phyloP scores from a whole-genome alignment of 64 coral and sea anemone species.

The Porites lutea region DNA sequence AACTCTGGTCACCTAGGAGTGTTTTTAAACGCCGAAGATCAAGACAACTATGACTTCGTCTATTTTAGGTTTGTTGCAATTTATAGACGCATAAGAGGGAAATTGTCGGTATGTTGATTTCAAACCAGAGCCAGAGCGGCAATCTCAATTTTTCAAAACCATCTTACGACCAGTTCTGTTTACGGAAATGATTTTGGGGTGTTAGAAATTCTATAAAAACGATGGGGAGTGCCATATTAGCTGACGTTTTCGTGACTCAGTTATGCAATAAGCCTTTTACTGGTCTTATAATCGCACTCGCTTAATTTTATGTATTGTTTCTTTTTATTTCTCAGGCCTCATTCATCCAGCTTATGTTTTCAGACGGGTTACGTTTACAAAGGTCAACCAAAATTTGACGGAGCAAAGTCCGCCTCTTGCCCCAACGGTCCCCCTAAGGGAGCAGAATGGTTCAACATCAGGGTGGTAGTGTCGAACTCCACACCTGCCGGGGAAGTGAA shows the following conservation, averaged over 20 bases:
- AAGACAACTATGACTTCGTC: constrained; percentile 2
- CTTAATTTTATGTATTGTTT: neutral
- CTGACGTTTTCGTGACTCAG: no score
- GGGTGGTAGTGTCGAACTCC: constrained; percentile 26
- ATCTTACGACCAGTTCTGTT: no score
- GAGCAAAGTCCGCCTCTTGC: constrained; percentile 6
- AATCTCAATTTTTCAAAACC: no score
- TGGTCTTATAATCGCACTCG: no score
- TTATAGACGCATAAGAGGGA: no score
- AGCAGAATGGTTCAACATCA: constrained; percentile 59
- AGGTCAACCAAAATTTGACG: constrained; percentile 54
- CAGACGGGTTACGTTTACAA: constrained; percentile 62
- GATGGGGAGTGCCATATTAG: no score
- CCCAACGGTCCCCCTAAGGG: constrained; percentile 59
- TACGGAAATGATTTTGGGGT: no score
- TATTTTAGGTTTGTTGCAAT: neutral
- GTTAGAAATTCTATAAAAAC: no score
- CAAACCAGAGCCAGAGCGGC: no score
- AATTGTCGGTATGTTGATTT: no score
- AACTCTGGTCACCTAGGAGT: constrained; percentile 3
- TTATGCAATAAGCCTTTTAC: no score
- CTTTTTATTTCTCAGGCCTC: constrained; percentile 24
- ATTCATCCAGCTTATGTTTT: constrained; percentile 34
- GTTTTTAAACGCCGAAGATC: constrained; percentile 24
- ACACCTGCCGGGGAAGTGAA: constrained; percentile 27